Percentiles rank a stretch among this genome's conserved stretches.
These are phyloP conservation scores for Drosophila willistoni DNA, from an alignment of 1,140 invertebrate species.

Conservation along the genomic window DNA sequence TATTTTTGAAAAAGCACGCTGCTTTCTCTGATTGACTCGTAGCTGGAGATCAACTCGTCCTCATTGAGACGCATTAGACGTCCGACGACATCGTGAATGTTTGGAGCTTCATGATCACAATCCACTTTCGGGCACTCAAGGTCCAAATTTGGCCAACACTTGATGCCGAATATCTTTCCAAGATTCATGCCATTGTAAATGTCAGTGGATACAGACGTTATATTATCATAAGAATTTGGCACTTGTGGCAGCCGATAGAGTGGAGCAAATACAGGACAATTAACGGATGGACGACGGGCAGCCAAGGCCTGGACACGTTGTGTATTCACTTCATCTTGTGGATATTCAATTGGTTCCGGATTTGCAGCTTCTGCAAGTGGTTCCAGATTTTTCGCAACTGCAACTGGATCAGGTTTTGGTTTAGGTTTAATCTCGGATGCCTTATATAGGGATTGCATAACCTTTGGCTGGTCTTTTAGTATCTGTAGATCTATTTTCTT, in stretches of 20 bases:
- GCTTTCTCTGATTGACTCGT: constrained; percentile 13
- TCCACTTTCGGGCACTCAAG: constrained; percentile 3
- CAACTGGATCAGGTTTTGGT: too few relatives aligned
- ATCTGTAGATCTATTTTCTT: neutral
- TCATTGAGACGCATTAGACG: constrained; percentile 18
- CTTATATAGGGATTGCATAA: constrained; percentile 2
- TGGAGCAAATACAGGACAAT: constrained; percentile 35
- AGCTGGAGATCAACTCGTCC: constrained; percentile 3
- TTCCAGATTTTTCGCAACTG: too few relatives aligned
- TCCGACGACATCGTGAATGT: constrained; percentile 26
- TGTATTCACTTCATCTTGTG: neutral
- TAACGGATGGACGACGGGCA: neutral
- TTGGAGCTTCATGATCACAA: constrained; percentile 42
- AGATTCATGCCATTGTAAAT: neutral
- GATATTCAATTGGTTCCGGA: neutral
- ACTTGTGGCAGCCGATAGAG: constrained; percentile 16
- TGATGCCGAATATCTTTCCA: constrained; percentile 42
- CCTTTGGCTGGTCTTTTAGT: neutral
- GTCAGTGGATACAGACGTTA: neutral
- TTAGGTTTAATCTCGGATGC: neutral
- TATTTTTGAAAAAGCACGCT: neutral
- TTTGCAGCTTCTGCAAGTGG: neutral
- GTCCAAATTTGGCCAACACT: constrained; percentile 39
- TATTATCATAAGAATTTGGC: too few relatives aligned
- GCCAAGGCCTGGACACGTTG: constrained; percentile 7